Evolutionary conservation across 2,113 vertebrate genomes (phyloP).

Genomic region (Reinhardtius hippoglossoides): DNA sequence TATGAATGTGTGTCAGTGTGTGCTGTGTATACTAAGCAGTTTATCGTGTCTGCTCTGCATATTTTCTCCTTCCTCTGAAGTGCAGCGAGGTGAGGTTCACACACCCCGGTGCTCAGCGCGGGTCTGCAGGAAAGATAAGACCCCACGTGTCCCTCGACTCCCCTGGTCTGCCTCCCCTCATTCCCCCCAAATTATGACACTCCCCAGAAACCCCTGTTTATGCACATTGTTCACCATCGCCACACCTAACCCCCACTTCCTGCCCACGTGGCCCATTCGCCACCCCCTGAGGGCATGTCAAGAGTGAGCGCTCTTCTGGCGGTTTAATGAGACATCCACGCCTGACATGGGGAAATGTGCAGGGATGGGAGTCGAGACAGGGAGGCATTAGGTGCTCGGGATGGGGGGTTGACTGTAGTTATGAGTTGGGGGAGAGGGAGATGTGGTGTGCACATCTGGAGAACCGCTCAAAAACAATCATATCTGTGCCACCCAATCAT

Average conservation of each 20-base stretch:
- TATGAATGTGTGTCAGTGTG: conserved; percentile 67
- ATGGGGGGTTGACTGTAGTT: conserved; percentile 40
- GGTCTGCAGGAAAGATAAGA: conserved; percentile 45
- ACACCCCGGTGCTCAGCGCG: conserved; percentile 16
- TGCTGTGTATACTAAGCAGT: conserved; percentile 60
- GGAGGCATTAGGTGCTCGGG: conserved; percentile 40
- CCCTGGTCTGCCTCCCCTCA: not conserved
- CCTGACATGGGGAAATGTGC: conserved; percentile 49
- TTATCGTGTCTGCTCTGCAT: conserved; percentile 43
- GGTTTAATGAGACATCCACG: conserved; percentile 68
- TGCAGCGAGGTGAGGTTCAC: conserved; percentile 40
- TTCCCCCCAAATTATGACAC: conserved; percentile 6
- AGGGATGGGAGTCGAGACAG: conserved; percentile 25
- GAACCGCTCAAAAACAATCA: conserved; percentile 19
- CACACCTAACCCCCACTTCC: conserved; percentile 16
- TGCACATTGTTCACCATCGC: conserved; percentile 46
- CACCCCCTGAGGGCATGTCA: conserved; percentile 71
- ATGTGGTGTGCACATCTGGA: conserved; percentile 39
- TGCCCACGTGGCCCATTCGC: conserved; percentile 55
- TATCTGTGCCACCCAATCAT: conserved; percentile 44
- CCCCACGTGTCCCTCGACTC: conserved; percentile 16
- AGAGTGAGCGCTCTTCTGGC: conserved; percentile 46
- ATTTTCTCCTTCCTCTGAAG: conserved; percentile 13
- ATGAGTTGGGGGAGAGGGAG: not conserved
- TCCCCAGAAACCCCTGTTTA: conserved; percentile 14